Percentiles rank a stretch among this genome's conserved stretches.
phyloP scores from a whole-genome alignment of 1,140 invertebrate genomes.

The Proctacanthus coquilletti region DNA sequence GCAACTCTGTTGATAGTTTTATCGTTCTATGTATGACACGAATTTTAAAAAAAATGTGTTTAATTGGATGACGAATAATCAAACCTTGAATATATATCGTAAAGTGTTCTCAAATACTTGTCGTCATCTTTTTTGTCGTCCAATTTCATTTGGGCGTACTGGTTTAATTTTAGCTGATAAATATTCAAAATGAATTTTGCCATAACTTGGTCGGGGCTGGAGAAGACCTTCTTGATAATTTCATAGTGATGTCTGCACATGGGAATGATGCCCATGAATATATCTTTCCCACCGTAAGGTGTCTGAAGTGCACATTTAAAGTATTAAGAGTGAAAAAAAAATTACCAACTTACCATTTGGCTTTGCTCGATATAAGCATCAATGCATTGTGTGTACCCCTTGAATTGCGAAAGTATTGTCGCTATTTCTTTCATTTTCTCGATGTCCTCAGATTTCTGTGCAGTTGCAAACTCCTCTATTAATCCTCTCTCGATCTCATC shows the following conservation, averaged over 20 bases:
- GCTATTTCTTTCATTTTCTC: conserved; percentile 88
- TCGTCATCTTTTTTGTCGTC: conserved; percentile 64
- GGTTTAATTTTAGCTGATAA: conserved; percentile 83
- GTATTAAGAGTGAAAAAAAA: conserved; percentile 5
- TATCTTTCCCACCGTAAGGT: conserved; percentile 53
- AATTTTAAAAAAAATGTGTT: conserved; percentile 8
- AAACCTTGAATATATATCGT: conserved; percentile 69
- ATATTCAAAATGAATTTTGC: conserved; percentile 94
- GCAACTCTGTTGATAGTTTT: conserved; percentile 56
- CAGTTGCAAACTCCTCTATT: conserved; percentile 88
- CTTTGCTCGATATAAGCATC: conserved; percentile 95
- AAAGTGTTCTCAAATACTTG: conserved; percentile 74
- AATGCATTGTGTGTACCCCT: conserved; percentile 89
- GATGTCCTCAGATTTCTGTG: conserved; percentile 69
- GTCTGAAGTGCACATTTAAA: conserved; percentile 24
- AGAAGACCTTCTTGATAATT: conserved; percentile 85
- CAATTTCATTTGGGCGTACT: conserved; percentile 65
- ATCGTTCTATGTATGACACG: conserved; percentile 38
- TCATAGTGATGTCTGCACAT: conserved; percentile 79
- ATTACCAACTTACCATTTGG: conserved; percentile 52
- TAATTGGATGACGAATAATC: too few relatives aligned
- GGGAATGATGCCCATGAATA: conserved; percentile 82
- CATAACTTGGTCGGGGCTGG: conserved; percentile 96
- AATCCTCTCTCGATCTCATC: conserved; percentile 84
- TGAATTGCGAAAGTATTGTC: conserved; percentile 83